Base-by-base conservation (phyloP, 2,797 vertebrate genomes). In the Spea hammondii region DNA sequence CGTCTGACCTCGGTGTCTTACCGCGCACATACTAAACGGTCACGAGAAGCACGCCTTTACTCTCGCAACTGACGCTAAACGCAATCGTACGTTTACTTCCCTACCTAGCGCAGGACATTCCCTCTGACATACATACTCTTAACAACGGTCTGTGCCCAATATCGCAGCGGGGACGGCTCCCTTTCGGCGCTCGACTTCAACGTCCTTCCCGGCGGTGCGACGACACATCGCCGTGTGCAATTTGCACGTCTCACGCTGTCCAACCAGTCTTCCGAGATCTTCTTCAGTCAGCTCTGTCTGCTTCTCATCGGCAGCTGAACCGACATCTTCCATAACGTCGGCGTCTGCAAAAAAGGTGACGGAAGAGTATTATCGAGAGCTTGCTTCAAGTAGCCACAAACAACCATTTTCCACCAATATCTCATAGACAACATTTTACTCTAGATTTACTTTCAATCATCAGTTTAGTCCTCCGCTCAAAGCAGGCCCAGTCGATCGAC, bases 251-350 rank as follows among this genome's bases (percentile, higher is more conserved):
- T 99, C 95, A 99, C 97, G 86, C 94, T 98, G 91, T 99, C 97
- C 62, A 99, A 85, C 96, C 96, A 98, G 62, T 98, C 96, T 87
- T 99, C 96, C 67, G n/a, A 99, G 92, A 78, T 98, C 96, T 46
- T 93, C 91, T 48, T 64, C 17, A 17, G 74, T 73, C 10, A 74
- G 11, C 46, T 76, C 55, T 47, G 67, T 64, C 46, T 14, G 45
- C 17, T 50, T 65, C 12, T 72, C 76, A 5, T 13, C 76, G 3
- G 65, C 12, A 48, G 69, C 13, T 44, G 32, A 17, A n/a, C 8
- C n/a, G 48, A 65, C 4, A 13, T 72, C 60, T 10, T 66, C 64
- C 62, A 49, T 45, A 9, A 77, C 4, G 5, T 64, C 7, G 49
- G 65, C 12, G 6, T 12, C 45, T 67, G 51, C 64, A 68, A 47